Percentiles rank a stretch among this genome's conserved stretches.
Evolutionary conservation across 92 coral and sea anemone species (phyloP).

Genomic region (Heliopora coerulea): DNA sequence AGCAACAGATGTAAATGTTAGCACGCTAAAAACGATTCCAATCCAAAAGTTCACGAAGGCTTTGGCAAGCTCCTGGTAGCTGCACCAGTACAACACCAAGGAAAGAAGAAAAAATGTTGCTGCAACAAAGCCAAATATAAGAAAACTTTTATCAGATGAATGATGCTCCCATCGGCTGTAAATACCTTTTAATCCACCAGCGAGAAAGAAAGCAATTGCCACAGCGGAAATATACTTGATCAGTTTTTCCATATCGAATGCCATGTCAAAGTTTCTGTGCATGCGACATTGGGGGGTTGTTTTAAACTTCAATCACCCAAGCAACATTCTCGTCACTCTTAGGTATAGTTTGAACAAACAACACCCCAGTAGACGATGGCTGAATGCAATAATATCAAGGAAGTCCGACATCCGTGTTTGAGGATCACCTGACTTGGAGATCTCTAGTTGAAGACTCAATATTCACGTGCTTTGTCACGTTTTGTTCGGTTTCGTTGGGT

Average conservation of each 20-base stretch:
- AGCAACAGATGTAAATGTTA: conserved; percentile 91
- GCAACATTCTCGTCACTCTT: no score
- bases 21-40: conserved; percentile 87
- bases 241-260: conserved; percentile 34
- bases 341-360: no score
- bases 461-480: no score
- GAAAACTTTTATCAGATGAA: conserved; percentile 76
- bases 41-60: conserved; percentile 83
- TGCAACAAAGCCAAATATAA: conserved; percentile 66
- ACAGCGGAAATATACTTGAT: conserved; percentile 64
- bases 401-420: no score
- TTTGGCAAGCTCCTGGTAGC: conserved; percentile 72
- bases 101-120: conserved; percentile 75
- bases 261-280: background rate
- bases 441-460: no score
- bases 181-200: conserved; percentile 81
- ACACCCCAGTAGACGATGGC: no score
- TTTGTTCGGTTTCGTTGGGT: no score
- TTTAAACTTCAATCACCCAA: no score
- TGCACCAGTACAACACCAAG: conserved; percentile 68
- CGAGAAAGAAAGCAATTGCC: conserved; percentile 61
- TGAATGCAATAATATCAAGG: no score
- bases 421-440: no score
- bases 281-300: no score
- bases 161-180: conserved; percentile 91